Percentiles rank a stretch among this genome's conserved stretches.
These are phyloP conservation scores for Drosophila falleni DNA, from an alignment of 2,888 invertebrate species.

Conservation along the genomic window DNA sequence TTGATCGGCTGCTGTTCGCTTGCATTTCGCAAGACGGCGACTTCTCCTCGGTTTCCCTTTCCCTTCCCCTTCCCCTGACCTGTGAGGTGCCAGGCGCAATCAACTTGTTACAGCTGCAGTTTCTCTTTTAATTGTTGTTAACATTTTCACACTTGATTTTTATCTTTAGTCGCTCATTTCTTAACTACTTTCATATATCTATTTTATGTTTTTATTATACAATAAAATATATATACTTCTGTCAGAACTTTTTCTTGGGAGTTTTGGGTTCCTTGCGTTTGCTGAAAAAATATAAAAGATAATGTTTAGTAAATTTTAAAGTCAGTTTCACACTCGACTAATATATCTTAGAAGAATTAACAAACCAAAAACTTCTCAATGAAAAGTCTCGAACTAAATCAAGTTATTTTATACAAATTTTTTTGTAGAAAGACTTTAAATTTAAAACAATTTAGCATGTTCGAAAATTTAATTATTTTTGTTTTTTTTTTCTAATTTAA, in stretches of 20 bases:
- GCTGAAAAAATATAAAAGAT: constrained; percentile 4
- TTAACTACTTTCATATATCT: not conserved
- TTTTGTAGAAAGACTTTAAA: too few species aligned
- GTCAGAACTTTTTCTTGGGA: not conserved
- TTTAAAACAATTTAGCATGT: too few species aligned
- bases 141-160: constrained; percentile 7
- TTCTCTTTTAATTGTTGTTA: constrained; percentile 14
- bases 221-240: not conserved
- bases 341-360: too few species aligned
- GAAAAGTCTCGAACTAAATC: too few species aligned
- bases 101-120: constrained; percentile 24
- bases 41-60: constrained; percentile 18
- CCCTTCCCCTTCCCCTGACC: constrained; percentile 17
- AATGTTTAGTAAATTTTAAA: not conserved
- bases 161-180: not conserved
- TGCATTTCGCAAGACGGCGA: constrained; percentile 75
- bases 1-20: constrained; percentile 81
- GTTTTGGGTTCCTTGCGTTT: constrained; percentile 7
- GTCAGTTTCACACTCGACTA: too few species aligned
- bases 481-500: too few species aligned
- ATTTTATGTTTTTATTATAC: not conserved
- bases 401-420: too few species aligned
- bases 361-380: too few species aligned
- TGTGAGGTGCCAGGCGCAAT: constrained; percentile 28
- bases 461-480: too few species aligned